Conservation (phyloP, 35 echinoderm and acorn worm species). For the Holothuria glaberrima region DNA sequence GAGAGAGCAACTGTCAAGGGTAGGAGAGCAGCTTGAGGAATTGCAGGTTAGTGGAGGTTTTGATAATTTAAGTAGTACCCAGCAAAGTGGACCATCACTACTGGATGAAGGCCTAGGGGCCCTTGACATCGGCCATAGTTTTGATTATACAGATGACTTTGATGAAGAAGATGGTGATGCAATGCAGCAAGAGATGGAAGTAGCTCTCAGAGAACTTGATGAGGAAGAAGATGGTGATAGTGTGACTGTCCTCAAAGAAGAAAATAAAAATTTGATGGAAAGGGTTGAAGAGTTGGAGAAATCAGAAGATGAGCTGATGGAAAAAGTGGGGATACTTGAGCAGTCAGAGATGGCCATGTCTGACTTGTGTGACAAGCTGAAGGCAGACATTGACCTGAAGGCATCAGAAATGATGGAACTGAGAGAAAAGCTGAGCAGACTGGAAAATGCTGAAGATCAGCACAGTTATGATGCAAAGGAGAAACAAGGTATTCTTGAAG, state of each 20-base stretch:
- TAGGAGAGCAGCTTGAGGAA: conserved; percentile 75
- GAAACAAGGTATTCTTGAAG: conserved; percentile 42
- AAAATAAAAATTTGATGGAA: conserved; percentile 5
- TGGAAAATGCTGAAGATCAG: neutral
- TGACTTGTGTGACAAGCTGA: conserved; percentile 53
- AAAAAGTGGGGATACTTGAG: conserved; percentile 69
- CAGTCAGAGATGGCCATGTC: conserved; percentile 53
- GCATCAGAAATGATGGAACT: conserved; percentile 39
- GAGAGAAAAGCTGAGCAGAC: conserved; percentile 19
- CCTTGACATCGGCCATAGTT: conserved; percentile 65
- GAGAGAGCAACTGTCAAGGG: conserved; percentile 63
- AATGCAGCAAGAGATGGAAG: conserved; percentile 39
- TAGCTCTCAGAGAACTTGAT: neutral
- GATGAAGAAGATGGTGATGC: conserved; percentile 55
- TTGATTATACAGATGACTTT: conserved; percentile 32
- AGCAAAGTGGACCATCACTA: conserved; percentile 59
- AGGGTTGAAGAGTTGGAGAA: conserved; percentile 74
- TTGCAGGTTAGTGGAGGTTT: conserved; percentile 65
- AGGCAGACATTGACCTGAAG: conserved; percentile 37
- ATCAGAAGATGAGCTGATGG: conserved; percentile 79
- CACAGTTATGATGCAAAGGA: conserved; percentile 43
- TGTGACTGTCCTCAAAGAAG: neutral
- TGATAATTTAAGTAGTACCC: conserved; percentile 63
- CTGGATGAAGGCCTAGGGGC: conserved; percentile 79
- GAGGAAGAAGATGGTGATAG: conserved; percentile 37